Base-by-base conservation (phyloP, 2,113 vertebrate species). In the Lampris megalopsis region DNA sequence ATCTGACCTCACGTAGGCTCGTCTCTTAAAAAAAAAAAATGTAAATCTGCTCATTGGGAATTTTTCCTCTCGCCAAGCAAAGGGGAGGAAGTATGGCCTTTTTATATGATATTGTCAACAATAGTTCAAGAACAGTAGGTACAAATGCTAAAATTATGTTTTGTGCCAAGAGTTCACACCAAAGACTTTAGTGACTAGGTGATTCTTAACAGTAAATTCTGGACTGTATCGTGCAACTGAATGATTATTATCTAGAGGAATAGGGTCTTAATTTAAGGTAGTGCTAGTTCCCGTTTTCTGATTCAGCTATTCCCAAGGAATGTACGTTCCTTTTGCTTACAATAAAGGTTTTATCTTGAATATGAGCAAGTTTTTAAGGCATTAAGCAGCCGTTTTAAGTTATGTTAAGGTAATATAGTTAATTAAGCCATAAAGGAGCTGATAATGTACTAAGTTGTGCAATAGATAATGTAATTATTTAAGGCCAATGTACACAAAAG, bases 111-210 rank as follows among this genome's bases (percentile, higher is more conserved):
- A 71, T 62, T 66, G 6, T 75, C 45, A 59, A 54, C 57, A 42
- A 66, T 11, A 57, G 77, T 84, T 81, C 81, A 53, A 71, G 60
- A 81, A 54, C 61, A 60, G 80, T 13, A 13, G 72, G 81, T 75
- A 80, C 83, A 90, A 73, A 75, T 57, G 57, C 63, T 81, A 9
- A 73, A 82, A 81, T 24, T 36, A 68, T 24, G 24, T 71, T 69
- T 87, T 82, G 88, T 91, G 86, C 92, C 92, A 91, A 82, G 57
- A 85, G 61, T 83, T 86, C 75, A 85, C 88, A 86, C 91, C 91
- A 92, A 93, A 93, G 92, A 92, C 45, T 35, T 62, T 42, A 65
- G 9, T 47, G 75, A 75, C 71, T 45, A 52, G 80, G 73, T 70
- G 68, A 81, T 77, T 77, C 73, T 75, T 52, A 63, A 65, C 41